phyloP scores from a whole-genome alignment of 2,888 invertebrate species.

The Ditula angustiorana region DNA sequence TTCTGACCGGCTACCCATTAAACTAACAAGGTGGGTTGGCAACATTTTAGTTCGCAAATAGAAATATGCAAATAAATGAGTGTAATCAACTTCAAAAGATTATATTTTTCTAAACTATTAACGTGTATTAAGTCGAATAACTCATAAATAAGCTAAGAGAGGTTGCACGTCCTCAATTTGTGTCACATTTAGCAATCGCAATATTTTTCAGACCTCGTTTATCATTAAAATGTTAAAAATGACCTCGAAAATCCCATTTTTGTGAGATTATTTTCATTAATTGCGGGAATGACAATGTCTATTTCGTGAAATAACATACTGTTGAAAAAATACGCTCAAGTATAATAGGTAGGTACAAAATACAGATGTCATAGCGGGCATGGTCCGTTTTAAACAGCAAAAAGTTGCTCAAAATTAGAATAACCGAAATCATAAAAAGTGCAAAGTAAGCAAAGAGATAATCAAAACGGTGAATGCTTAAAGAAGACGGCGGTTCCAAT shows the following conservation, averaged over 20 bases:
- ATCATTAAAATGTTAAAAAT: slow-evolving; percentile 72
- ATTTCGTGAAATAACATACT: background rate
- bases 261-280: slow-evolving; percentile 25
- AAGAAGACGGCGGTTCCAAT: slow-evolving; percentile 12
- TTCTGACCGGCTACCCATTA: slow-evolving; percentile 59
- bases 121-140: slow-evolving; percentile 72
- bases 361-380: background rate
- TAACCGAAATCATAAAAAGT: slow-evolving; percentile 2
- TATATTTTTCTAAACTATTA: slow-evolving; percentile 70
- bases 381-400: background rate
- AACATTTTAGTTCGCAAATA: slow-evolving; percentile 61
- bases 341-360: background rate
- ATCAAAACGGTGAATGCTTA: background rate
- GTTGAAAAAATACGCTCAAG: background rate
- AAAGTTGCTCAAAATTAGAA: background rate
- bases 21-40: slow-evolving; percentile 62
- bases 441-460: slow-evolving; percentile 1
- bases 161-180: slow-evolving; percentile 74
- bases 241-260: slow-evolving; percentile 53
- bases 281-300: slow-evolving; percentile 17
- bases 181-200: slow-evolving; percentile 73
- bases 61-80: slow-evolving; percentile 68
- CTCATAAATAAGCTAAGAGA: slow-evolving; percentile 76
- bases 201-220: slow-evolving; percentile 73
- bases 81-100: slow-evolving; percentile 77